Percentiles rank a stretch among this genome's conserved stretches.
Conservation (phyloP, 2,797 vertebrate species). For the Yasuhikotakia modesta region DNA sequence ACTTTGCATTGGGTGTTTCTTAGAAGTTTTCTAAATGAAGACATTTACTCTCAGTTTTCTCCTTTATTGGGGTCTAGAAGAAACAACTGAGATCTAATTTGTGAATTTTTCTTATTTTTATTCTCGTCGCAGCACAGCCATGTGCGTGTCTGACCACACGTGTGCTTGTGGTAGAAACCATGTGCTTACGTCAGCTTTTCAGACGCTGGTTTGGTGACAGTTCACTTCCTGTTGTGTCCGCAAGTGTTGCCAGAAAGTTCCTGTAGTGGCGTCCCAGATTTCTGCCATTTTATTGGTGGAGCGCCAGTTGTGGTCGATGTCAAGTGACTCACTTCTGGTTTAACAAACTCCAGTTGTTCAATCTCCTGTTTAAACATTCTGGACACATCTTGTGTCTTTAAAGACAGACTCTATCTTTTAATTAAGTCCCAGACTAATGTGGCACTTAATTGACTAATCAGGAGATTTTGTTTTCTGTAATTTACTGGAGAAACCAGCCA, state of each 20-base stretch:
- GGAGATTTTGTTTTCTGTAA: conserved; percentile 84
- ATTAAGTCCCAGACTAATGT: conserved; percentile 84
- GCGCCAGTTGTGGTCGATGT: too few relatives aligned
- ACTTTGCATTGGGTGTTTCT: not conserved
- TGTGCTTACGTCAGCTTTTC: conserved; percentile 50
- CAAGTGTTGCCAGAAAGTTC: conserved; percentile 59
- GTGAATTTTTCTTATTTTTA: too few relatives aligned
- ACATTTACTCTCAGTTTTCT: too few relatives aligned
- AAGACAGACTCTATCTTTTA: conserved; percentile 82
- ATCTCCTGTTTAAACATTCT: conserved; percentile 83
- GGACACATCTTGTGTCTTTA: conserved; percentile 69
- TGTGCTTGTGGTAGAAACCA: conserved; percentile 8
- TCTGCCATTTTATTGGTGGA: conserved; percentile 5
- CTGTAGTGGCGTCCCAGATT: conserved; percentile 69
- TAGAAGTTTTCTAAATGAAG: not conserved
- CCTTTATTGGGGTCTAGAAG: not conserved
- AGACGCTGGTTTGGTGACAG: conserved; percentile 61
- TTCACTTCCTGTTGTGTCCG: conserved; percentile 67
- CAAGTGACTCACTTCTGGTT: conserved; percentile 80
- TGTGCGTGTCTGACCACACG: too few relatives aligned
- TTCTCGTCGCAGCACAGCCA: too few relatives aligned
- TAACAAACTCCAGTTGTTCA: conserved; percentile 84
- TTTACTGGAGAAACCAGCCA: conserved; percentile 81
- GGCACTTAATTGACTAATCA: conserved; percentile 85
- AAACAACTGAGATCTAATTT: not conserved